A percentile compares a stretch with the other conserved stretches of the same genome.
phyloP scores from a whole-genome alignment of 92 coral and sea anemone species.

The Epizoanthus ramosus region DNA sequence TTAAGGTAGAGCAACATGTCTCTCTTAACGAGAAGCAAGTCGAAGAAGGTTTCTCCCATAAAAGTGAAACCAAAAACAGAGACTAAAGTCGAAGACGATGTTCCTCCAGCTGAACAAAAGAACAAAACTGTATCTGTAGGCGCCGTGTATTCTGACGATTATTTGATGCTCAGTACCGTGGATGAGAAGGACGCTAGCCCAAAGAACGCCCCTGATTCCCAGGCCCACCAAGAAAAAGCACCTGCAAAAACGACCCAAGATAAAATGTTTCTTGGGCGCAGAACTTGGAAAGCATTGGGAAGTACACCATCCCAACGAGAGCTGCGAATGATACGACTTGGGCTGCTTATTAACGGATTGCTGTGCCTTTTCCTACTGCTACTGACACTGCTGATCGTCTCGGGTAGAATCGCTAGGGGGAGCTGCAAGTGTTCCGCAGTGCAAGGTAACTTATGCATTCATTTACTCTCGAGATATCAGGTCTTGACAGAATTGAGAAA shows the following conservation, averaged over 20 bases:
- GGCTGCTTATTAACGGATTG: background rate
- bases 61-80: background rate
- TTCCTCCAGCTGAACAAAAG: background rate
- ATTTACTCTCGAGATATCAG: too few species aligned
- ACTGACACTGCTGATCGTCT: conserved; percentile 16
- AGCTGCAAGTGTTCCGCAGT: background rate
- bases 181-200: background rate
- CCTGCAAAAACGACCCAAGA: background rate
- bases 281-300: conserved; percentile 4
- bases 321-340: background rate
- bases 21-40: background rate
- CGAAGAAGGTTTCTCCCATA: conserved; percentile 23
- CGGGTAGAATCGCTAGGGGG: background rate
- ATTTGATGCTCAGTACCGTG: conserved; percentile 11
- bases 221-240: background rate
- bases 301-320: background rate
- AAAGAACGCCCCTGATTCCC: background rate
- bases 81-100: background rate
- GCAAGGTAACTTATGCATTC: background rate
- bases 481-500: too few species aligned
- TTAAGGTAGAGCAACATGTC: conserved; percentile 6
- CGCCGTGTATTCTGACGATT: background rate
- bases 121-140: background rate
- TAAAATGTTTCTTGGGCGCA: too few species aligned
- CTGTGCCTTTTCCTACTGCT: background rate